Percentiles rank a stretch among this genome's conserved stretches.
Evolutionary conservation across 2,113 vertebrate genomes (phyloP).

Genomic region (Solea solea): DNA sequence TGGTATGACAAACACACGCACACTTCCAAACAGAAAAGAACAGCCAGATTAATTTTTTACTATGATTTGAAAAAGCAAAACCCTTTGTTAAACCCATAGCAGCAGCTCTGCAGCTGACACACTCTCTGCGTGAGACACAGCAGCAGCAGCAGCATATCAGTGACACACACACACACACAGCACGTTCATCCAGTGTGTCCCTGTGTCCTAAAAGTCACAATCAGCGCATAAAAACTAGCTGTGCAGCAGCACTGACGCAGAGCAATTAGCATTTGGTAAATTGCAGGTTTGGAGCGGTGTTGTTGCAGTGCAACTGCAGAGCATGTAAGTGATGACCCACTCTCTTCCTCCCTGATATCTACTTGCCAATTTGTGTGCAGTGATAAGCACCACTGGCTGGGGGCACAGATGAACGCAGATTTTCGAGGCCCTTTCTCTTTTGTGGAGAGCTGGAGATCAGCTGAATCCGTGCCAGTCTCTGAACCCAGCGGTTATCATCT

Average conservation of each 20-base stretch:
- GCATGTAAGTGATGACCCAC: conserved; percentile 36
- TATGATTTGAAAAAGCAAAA: too few species aligned
- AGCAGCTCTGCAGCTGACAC: too few species aligned
- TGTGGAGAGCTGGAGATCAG: neutral
- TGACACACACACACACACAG: too few species aligned
- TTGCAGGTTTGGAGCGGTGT: conserved; percentile 22
- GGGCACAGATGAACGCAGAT: conserved; percentile 4
- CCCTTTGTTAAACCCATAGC: too few species aligned
- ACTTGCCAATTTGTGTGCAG: conserved; percentile 7
- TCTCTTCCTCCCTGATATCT: conserved; percentile 6
- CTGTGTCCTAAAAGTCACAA: too few species aligned
- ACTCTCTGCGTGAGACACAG: too few species aligned
- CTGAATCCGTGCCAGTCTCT: neutral
- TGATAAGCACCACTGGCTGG: conserved; percentile 16
- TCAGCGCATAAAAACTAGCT: too few species aligned
- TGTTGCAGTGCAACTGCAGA: conserved; percentile 30
- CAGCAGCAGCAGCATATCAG: too few species aligned
- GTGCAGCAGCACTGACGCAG: conserved; percentile 10
- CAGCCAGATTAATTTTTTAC: too few species aligned
- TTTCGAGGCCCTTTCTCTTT: neutral
- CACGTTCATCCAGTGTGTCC: too few species aligned
- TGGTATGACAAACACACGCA: too few species aligned
- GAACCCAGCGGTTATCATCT: neutral
- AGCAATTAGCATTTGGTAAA: conserved; percentile 31
- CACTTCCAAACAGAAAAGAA: too few species aligned